A percentile compares a stretch with the other conserved stretches of the same genome.
Evolutionary conservation across 2,113 vertebrate species (phyloP).

Genomic region (Aegotheles bennettii): DNA sequence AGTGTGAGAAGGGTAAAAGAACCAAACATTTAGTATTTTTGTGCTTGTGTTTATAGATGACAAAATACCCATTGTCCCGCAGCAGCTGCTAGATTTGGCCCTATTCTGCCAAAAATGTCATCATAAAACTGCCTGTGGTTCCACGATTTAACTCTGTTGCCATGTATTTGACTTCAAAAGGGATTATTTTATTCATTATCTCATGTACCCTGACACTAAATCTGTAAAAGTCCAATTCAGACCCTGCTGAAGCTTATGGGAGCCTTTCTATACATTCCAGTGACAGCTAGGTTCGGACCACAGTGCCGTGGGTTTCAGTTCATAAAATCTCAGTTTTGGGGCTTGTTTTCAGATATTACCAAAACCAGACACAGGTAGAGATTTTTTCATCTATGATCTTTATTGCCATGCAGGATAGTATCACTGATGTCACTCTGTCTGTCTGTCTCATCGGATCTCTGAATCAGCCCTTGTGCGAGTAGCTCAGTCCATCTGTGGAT

Average conservation of each 20-base stretch:
- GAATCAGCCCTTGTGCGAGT: neutral
- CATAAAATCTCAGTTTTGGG: neutral
- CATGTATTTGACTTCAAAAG: neutral
- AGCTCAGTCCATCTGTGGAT: neutral
- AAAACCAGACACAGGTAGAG: neutral
- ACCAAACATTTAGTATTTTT: neutral
- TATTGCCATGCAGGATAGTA: neutral
- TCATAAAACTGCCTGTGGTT: neutral
- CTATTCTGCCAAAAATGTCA: neutral
- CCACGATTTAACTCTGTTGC: neutral
- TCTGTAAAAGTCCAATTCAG: neutral
- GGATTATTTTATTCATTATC: neutral
- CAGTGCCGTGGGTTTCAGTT: neutral
- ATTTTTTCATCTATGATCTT: neutral
- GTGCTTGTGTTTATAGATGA: neutral
- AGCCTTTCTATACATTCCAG: neutral
- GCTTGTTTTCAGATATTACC: neutral
- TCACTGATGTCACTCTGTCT: neutral
- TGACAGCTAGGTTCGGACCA: neutral
- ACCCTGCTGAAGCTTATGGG: neutral
- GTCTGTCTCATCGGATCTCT: neutral
- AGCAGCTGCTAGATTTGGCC: constrained; percentile 1
- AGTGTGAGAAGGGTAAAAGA: neutral
- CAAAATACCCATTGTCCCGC: neutral
- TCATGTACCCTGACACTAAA: neutral